Percentiles rank a stretch among this genome's conserved stretches.
phyloP scores from a whole-genome alignment of 2,797 vertebrate genomes.

The Enteromius thamalakanensis region DNA sequence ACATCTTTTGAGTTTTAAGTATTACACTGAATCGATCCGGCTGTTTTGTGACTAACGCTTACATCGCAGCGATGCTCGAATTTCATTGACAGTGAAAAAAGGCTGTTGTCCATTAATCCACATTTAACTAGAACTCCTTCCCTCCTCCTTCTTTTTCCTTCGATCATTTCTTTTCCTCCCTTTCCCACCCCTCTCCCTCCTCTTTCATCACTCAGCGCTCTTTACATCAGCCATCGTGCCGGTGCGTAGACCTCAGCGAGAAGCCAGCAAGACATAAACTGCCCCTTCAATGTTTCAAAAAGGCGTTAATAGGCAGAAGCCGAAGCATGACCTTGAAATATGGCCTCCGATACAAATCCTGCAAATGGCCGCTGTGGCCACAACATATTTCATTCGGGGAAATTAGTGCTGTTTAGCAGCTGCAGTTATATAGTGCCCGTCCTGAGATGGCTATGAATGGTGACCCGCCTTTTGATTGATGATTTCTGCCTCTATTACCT shows the following conservation, averaged over 20 bases:
- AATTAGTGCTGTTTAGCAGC: constrained; percentile 77
- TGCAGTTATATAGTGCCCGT: constrained; percentile 68
- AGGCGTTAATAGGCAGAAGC: constrained; percentile 75
- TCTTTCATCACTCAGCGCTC: constrained; percentile 68
- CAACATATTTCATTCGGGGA: constrained; percentile 73
- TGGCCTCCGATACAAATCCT: constrained; percentile 69
- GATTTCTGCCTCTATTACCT: constrained; percentile 49
- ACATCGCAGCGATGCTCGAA: neutral
- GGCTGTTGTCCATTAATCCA: constrained; percentile 28
- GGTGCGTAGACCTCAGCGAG: constrained; percentile 74
- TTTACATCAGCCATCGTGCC: constrained; percentile 77
- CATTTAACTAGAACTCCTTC: constrained; percentile 24
- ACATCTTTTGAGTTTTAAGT: constrained; percentile 15
- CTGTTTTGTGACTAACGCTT: neutral
- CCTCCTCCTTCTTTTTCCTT: neutral
- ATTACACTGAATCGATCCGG: constrained; percentile 3
- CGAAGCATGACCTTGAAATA: constrained; percentile 73
- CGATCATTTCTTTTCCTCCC: constrained; percentile 27
- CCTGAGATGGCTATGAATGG: constrained; percentile 58
- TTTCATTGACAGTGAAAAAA: constrained; percentile 1
- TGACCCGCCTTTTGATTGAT: constrained; percentile 62
- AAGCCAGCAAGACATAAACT: constrained; percentile 77
- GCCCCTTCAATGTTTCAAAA: constrained; percentile 74
- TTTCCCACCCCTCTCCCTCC: constrained; percentile 8
- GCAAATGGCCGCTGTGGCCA: constrained; percentile 70